These are phyloP conservation scores for Tachycineta bicolor DNA, from an alignment of 2,113 vertebrate species.

Conservation along the genomic window DNA sequence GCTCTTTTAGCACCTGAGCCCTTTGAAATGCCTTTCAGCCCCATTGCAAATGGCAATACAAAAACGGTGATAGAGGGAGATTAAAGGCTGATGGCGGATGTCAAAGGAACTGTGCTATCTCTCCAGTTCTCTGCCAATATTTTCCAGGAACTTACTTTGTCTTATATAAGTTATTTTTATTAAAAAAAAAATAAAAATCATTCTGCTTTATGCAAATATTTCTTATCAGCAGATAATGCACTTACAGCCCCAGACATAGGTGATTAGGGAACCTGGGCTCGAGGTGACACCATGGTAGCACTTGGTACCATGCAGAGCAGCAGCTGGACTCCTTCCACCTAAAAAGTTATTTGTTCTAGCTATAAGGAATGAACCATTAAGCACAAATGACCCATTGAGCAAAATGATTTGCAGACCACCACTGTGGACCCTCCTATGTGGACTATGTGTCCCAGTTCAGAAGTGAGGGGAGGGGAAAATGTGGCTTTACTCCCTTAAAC, in stretches of 20 bases:
- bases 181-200: background rate
- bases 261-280: background rate
- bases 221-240: conserved; percentile 49
- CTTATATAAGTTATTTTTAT: background rate
- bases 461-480: background rate
- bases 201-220: conserved; percentile 14
- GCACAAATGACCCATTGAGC: background rate
- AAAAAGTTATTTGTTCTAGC: background rate
- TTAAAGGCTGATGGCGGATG: background rate
- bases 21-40: conserved; percentile 19
- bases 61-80: background rate
- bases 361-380: background rate
- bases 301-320: background rate
- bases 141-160: conserved; percentile 12
- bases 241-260: background rate
- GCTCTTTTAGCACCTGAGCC: background rate
- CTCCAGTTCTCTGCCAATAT: background rate
- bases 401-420: background rate
- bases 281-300: background rate
- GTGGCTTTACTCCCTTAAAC: background rate
- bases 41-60: background rate
- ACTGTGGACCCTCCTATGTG: background rate
- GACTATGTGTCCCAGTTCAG: background rate
- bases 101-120: background rate
- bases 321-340: background rate